Evolutionary conservation across 2,797 vertebrate genomes (phyloP), one percentile per base, ranked within the genome.

Genomic region (Agapornis canus): DNA sequence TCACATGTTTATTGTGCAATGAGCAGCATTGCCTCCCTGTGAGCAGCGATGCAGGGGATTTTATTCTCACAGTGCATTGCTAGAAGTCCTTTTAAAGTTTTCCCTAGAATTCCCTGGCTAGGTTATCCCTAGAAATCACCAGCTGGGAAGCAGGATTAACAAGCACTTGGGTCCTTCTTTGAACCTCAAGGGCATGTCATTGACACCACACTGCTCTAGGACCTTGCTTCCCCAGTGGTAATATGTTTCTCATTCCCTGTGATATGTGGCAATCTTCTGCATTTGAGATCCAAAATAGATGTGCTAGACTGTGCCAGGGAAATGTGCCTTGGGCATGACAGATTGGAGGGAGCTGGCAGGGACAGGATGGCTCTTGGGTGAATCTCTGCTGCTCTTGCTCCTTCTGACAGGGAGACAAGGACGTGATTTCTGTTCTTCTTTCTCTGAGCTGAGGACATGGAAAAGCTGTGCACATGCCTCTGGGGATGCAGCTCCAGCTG

Each of bases 121-220:
- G 90, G 59, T 94, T 95, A 90, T 95, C 92, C 84, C 82, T 85
- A 71, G 94, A 97, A 97, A 85, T 91, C 68, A 76, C 91, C 61
- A 87, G 42, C 93, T 96, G 93, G 71, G 90, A 97, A 97, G 68
- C n/a, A 79, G 72, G 77, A 87, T 93, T 95, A 94, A 70, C 35
- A 66, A 89, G 76, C 75, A 75, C 66, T 84, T 12, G 31, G 56
- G 82, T 85, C 92, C 80, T 95, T 61, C 27, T 64, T 63, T 72
- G 80, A 95, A 83, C 82, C 91, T 91, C 75, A 82, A 73, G 93
- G 91, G 78, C 86, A 88, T 10, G 42, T 72, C 73, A 63, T n/a
- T 95, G 73, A 94, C 4, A 11, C 73, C 91, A 91, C 31, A 27
- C 17, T 72, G 54, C 73, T 78, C 73, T 57, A 78, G 87, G 82